A percentile compares a stretch with the other conserved stretches of the same genome.
Evolutionary conservation across 2,113 vertebrate genomes (phyloP).

Genomic region (Lepus europaeus): DNA sequence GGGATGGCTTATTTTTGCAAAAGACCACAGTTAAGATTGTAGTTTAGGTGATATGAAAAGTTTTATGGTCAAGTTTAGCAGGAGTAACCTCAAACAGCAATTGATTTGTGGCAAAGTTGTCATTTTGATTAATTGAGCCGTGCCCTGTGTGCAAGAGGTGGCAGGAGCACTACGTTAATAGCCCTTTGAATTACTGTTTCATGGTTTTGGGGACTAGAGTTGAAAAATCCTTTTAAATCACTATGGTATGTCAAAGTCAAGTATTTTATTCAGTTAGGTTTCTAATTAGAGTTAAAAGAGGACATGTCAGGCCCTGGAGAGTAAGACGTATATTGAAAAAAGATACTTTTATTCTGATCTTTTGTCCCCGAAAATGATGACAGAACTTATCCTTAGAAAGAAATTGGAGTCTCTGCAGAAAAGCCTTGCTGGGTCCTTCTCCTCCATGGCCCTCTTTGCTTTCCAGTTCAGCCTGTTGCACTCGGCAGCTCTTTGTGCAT

Average conservation of each 20-base stretch:
- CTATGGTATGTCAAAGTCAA: conserved; percentile 45
- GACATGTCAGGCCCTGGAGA: not conserved
- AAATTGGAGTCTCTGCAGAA: not conserved
- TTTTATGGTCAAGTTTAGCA: not conserved
- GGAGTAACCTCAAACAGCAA: conserved; percentile 20
- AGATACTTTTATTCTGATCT: conserved; percentile 50
- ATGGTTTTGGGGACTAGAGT: conserved; percentile 20
- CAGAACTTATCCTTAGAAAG: conserved; percentile 34
- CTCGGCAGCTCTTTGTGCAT: not conserved
- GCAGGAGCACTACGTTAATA: conserved; percentile 13
- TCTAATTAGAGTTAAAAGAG: conserved; percentile 75
- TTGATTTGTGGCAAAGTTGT: conserved; percentile 57
- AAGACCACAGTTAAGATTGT: not conserved
- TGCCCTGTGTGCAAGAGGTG: not conserved
- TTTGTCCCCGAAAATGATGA: conserved; percentile 42
- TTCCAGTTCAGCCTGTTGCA: not conserved
- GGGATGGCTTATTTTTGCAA: conserved; percentile 20
- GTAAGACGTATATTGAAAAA: not conserved
- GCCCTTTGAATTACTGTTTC: conserved; percentile 55
- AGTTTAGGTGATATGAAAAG: conserved; percentile 15
- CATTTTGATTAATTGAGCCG: conserved; percentile 67
- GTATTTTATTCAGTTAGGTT: conserved; percentile 74
- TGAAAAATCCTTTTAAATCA: conserved; percentile 54
- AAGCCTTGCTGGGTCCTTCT: not conserved
- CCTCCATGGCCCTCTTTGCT: too few species aligned